A percentile compares a stretch with the other conserved stretches of the same genome.
phyloP scores from a whole-genome alignment of 2,113 vertebrate species.

The Silurus meridionalis region DNA sequence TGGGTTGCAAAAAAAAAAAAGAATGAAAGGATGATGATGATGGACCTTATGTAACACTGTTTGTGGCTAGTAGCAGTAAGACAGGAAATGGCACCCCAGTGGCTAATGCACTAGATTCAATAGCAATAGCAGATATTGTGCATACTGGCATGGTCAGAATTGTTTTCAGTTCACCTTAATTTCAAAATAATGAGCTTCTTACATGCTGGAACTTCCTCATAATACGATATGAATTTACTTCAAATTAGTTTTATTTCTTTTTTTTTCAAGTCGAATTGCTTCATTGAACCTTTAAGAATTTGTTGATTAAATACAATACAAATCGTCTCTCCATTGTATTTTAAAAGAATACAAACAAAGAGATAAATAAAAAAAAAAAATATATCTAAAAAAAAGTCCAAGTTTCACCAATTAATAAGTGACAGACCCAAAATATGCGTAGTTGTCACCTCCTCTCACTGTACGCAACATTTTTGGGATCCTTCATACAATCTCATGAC shows the following conservation, averaged over 20 bases:
- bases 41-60: not conserved
- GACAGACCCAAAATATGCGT: not conserved
- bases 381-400: not conserved
- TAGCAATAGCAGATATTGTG: not conserved
- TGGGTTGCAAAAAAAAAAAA: not conserved
- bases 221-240: not conserved
- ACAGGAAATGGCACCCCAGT: not conserved
- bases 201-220: not conserved
- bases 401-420: not conserved
- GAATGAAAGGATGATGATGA: constrained; percentile 31
- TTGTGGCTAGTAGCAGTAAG: not conserved
- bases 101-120: not conserved
- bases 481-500: not conserved
- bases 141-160: not conserved
- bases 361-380: not conserved
- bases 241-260: not conserved
- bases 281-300: not conserved
- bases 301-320: not conserved
- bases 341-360: not conserved
- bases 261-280: not conserved
- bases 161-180: not conserved
- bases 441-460: not conserved
- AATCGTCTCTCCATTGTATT: not conserved
- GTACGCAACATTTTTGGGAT: not conserved
- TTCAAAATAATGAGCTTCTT: not conserved